Percentiles rank a stretch among this genome's conserved stretches.
Conservation (phyloP, 2,797 vertebrate species). For the Geotria australis region DNA sequence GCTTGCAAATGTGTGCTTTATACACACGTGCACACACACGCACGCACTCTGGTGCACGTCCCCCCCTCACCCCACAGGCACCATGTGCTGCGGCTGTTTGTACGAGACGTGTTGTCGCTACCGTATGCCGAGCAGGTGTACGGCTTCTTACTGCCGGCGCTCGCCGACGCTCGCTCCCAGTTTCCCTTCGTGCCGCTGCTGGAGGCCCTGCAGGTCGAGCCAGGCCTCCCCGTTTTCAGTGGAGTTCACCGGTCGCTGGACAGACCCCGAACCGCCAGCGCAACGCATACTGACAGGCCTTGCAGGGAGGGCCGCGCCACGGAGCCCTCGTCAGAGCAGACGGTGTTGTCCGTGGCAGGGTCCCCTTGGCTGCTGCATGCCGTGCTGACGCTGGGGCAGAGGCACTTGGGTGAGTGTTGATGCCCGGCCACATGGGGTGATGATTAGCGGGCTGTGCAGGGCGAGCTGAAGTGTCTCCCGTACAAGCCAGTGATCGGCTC, state of each 20-base stretch:
- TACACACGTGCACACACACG: too few species aligned
- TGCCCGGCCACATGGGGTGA: too few species aligned
- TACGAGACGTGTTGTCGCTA: conserved; percentile 56
- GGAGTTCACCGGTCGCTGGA: conserved; percentile 46
- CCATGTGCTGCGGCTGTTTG: conserved; percentile 66
- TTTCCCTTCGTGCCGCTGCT: conserved; percentile 81
- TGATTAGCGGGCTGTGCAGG: too few species aligned
- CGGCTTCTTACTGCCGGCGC: conserved; percentile 65
- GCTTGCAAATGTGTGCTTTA: too few species aligned
- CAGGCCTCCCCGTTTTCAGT: conserved; percentile 10
- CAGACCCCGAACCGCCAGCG: conserved; percentile 63
- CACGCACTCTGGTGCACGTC: conserved; percentile 1
- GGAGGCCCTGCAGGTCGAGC: conserved; percentile 30
- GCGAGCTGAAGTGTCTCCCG: too few species aligned
- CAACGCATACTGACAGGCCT: conserved; percentile 55
- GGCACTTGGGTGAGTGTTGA: conserved; percentile 25
- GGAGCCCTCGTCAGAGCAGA: too few species aligned
- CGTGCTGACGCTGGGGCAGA: conserved; percentile 58
- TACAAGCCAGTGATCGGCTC: too few species aligned
- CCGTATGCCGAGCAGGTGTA: conserved; percentile 87
- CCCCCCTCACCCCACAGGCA: conserved; percentile 21
- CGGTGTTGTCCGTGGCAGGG: conserved; percentile 6
- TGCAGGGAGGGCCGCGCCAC: not conserved
- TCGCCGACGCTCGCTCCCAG: conserved; percentile 29
- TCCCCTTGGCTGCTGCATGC: conserved; percentile 87